A percentile compares a stretch with the other conserved stretches of the same genome.
These are phyloP conservation scores for Patella vulgata DNA, from an alignment of 1,140 invertebrate genomes.

Conservation along the genomic window DNA sequence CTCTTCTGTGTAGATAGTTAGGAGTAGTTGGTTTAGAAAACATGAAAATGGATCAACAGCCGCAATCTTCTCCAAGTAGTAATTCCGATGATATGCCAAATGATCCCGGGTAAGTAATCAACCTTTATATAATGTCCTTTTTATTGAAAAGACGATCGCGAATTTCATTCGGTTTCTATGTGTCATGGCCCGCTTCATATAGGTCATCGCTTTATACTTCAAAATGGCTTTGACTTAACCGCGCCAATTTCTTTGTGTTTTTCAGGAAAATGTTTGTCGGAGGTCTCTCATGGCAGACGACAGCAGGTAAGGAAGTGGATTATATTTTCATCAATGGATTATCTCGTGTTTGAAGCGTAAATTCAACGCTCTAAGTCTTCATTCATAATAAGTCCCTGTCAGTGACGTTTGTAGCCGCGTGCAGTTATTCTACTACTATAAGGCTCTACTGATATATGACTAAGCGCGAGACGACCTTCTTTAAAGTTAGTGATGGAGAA, in stretches of 20 bases:
- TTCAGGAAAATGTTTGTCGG: conserved; percentile 99
- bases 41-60: conserved; percentile 57
- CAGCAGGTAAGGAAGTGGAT: conserved; percentile 87
- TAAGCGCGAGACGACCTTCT: conserved; percentile 5
- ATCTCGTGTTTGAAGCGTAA: conserved; percentile 6
- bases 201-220: conserved; percentile 36
- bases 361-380: conserved; percentile 12
- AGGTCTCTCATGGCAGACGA: conserved; percentile 99
- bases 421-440: conserved; percentile 7
- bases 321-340: conserved; percentile 11
- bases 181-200: conserved; percentile 24
- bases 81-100: conserved; percentile 53
- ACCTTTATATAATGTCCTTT: conserved; percentile 12
- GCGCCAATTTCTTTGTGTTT: conserved; percentile 59
- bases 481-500: conserved; percentile 8
- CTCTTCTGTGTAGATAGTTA: conserved; percentile 49
- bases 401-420: conserved; percentile 13
- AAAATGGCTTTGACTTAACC: conserved; percentile 26
- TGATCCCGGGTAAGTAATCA: conserved; percentile 52
- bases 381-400: conserved; percentile 10
- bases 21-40: conserved; percentile 45
- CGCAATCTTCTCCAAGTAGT: conserved; percentile 42
- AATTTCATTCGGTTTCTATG: conserved; percentile 19
- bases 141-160: conserved; percentile 18
- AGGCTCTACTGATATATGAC: neutral